Evolutionary conservation across 92 coral and sea anemone species (phyloP).

Genomic region (Diadumene lineata): DNA sequence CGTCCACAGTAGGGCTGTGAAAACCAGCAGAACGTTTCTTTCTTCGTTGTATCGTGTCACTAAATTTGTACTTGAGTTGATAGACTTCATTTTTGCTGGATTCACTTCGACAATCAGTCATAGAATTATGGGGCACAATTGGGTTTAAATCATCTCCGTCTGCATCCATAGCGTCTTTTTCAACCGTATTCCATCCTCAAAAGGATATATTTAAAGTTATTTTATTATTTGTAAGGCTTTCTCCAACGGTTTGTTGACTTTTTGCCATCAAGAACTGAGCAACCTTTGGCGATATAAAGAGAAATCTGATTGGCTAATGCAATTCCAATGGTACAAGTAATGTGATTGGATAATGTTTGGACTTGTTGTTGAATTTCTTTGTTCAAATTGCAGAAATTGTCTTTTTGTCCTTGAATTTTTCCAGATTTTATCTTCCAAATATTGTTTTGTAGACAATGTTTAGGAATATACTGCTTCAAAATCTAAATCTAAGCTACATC

Average conservation of each 20-base stretch:
- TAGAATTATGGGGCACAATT: slow-evolving; percentile 83
- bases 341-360: slow-evolving; percentile 37
- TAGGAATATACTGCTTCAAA: too few species aligned
- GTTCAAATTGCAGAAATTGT: too few species aligned
- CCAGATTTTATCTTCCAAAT: too few species aligned
- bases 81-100: slow-evolving; percentile 16
- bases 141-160: slow-evolving; percentile 78
- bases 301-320: slow-evolving; percentile 28
- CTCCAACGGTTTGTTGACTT: slow-evolving; percentile 20
- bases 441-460: too few species aligned
- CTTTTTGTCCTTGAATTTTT: too few species aligned
- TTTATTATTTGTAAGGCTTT: not conserved
- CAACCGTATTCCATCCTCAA: slow-evolving; percentile 26
- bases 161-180: slow-evolving; percentile 53
- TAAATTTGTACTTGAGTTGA: not conserved
- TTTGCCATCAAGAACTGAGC: slow-evolving; percentile 8
- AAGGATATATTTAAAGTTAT: not conserved
- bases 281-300: slow-evolving; percentile 18
- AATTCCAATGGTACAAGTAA: slow-evolving; percentile 5
- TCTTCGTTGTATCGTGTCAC: slow-evolving; percentile 38
- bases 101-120: slow-evolving; percentile 48
- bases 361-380: too few species aligned
- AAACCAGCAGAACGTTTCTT: slow-evolving; percentile 22
- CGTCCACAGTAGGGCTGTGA: slow-evolving; percentile 41
- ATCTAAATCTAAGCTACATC: too few species aligned